Evolutionary conservation across 2,888 invertebrate genomes (phyloP).

Genomic region (Neoaliturus tenellus): DNA sequence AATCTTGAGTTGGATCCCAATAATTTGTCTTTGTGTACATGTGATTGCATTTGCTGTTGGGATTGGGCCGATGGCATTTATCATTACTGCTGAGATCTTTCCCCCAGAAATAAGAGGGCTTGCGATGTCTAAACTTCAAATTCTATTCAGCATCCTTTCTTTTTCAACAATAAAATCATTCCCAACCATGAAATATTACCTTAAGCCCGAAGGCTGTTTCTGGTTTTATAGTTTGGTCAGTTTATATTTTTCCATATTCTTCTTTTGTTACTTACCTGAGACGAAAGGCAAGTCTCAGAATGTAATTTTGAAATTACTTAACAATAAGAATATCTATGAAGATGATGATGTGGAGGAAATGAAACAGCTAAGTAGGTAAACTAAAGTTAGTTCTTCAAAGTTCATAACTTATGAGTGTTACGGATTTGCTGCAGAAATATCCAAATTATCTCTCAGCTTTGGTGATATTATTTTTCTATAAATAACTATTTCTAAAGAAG

Average conservation of each 20-base stretch:
- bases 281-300: slow-evolving; percentile 72
- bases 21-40: slow-evolving; percentile 72
- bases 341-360: neutral
- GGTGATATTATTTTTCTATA: too few relatives aligned
- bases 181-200: slow-evolving; percentile 70
- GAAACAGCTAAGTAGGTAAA: neutral
- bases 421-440: too few relatives aligned
- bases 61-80: slow-evolving; percentile 72
- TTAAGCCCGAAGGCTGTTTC: slow-evolving; percentile 72
- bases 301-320: slow-evolving; percentile 71
- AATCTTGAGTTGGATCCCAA: slow-evolving; percentile 71
- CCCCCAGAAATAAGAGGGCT: slow-evolving; percentile 72
- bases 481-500: too few relatives aligned
- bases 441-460: too few relatives aligned
- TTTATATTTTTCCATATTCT: slow-evolving; percentile 69
- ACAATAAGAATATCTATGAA: slow-evolving; percentile 43
- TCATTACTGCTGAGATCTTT: slow-evolving; percentile 73
- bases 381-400: neutral
- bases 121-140: slow-evolving; percentile 73
- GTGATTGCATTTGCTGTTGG: slow-evolving; percentile 73
- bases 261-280: slow-evolving; percentile 72
- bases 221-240: slow-evolving; percentile 72
- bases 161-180: slow-evolving; percentile 72
- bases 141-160: slow-evolving; percentile 72
- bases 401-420: too few relatives aligned